Conservation (phyloP, 2,113 vertebrate genomes). For the Cyanistes caeruleus region DNA sequence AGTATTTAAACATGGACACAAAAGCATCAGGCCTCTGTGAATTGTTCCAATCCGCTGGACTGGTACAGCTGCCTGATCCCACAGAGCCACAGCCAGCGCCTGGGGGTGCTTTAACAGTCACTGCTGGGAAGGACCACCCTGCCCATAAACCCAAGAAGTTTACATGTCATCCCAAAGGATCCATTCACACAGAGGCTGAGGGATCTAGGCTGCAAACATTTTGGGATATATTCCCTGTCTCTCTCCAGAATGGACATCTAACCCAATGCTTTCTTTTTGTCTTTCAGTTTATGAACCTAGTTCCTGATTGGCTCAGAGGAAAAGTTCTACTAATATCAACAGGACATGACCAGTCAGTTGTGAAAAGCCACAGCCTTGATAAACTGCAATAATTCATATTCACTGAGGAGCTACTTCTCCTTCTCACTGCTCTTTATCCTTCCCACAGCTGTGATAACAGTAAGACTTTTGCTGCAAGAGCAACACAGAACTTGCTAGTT, state of each 20-base stretch:
- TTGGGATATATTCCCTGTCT: neutral
- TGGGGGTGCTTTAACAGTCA: neutral
- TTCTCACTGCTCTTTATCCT: neutral
- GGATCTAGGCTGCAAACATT: neutral
- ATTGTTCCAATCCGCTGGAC: neutral
- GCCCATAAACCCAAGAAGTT: neutral
- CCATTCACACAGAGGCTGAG: neutral
- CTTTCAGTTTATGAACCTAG: neutral
- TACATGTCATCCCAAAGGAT: neutral
- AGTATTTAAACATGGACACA: neutral
- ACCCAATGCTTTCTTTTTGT: neutral
- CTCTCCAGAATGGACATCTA: neutral
- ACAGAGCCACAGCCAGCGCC: rapidly evolving
- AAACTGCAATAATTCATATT: neutral
- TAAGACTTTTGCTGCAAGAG: neutral
- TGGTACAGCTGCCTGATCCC: neutral
- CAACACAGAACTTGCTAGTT: neutral
- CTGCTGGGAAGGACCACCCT: rapidly evolving
- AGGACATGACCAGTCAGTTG: neutral
- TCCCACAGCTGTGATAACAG: neutral
- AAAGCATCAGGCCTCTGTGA: neutral
- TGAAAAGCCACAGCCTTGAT: neutral
- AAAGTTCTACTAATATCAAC: neutral
- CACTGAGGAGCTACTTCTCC: neutral
- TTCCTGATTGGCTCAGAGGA: neutral